Evolutionary conservation across 2,797 vertebrate genomes (phyloP).

Genomic region (Vespertilio murinus): DNA sequence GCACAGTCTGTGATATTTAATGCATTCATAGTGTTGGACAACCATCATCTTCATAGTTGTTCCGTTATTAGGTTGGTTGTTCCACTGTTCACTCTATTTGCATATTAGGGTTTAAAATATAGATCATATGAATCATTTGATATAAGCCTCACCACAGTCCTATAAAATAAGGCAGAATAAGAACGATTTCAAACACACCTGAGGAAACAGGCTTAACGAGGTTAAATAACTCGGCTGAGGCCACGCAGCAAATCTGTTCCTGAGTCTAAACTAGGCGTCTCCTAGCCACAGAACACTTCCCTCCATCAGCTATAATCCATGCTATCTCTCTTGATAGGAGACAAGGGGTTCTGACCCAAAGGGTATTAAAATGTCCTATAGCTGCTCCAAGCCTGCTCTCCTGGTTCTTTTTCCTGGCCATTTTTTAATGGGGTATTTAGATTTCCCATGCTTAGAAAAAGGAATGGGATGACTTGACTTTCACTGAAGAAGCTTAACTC

Average conservation of each 20-base stretch:
- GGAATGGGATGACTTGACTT: neutral
- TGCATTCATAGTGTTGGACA: neutral
- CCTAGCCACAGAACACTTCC: neutral
- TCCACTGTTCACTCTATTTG: too few relatives aligned
- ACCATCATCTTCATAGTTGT: neutral
- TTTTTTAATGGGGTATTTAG: neutral
- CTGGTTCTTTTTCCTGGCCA: neutral
- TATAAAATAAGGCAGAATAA: neutral
- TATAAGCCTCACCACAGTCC: neutral
- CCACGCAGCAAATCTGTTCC: neutral
- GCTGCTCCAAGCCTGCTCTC: neutral
- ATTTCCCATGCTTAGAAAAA: neutral
- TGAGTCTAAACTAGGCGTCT: neutral
- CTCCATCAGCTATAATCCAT: neutral
- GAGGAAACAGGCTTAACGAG: neutral
- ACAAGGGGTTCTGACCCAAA: neutral
- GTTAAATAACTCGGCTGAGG: neutral
- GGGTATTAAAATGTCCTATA: neutral
- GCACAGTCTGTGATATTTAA: neutral
- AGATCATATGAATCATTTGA: neutral
- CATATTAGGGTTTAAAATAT: too few relatives aligned
- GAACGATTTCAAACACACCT: neutral
- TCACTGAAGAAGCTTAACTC: constrained; percentile 46
- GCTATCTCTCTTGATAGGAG: neutral
- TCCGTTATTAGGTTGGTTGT: too few relatives aligned